Evolutionary conservation across 2,113 vertebrate species (phyloP).

Genomic region (Hydrochoerus hydrochaeris): DNA sequence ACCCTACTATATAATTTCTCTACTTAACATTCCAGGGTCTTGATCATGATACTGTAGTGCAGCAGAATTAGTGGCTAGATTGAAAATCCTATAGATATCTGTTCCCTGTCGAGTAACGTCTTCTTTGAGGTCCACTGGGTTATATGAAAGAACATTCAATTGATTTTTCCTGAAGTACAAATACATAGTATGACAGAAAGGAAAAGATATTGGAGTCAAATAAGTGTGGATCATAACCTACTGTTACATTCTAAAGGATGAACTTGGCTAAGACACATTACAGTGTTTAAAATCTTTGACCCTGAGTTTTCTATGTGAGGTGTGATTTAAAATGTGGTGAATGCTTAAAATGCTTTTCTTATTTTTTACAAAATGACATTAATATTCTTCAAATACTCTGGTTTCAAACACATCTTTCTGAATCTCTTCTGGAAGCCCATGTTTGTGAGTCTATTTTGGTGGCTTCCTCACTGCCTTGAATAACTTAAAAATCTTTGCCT

Average conservation of each 20-base stretch:
- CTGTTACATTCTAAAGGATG: background rate
- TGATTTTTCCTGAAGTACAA: background rate
- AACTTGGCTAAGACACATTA: background rate
- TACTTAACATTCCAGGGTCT: background rate
- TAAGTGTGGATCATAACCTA: background rate
- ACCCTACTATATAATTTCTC: rapidly evolving
- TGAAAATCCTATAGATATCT: background rate
- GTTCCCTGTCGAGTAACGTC: background rate
- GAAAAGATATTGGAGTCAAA: rapidly evolving
- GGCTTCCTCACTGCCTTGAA: background rate
- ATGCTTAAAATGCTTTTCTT: background rate
- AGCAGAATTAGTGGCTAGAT: background rate
- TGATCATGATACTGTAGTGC: rapidly evolving
- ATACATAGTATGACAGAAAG: background rate
- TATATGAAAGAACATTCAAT: background rate
- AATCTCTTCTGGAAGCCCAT: background rate
- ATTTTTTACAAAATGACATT: background rate
- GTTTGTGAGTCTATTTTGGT: background rate
- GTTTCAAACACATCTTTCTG: background rate
- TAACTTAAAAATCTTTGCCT: background rate
- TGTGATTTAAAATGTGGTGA: background rate
- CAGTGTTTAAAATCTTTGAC: background rate
- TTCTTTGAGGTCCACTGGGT: background rate
- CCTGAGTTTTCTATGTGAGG: background rate
- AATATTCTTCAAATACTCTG: background rate